Base-by-base conservation (phyloP, 1,140 invertebrate species). In the Leucophenga varia region DNA sequence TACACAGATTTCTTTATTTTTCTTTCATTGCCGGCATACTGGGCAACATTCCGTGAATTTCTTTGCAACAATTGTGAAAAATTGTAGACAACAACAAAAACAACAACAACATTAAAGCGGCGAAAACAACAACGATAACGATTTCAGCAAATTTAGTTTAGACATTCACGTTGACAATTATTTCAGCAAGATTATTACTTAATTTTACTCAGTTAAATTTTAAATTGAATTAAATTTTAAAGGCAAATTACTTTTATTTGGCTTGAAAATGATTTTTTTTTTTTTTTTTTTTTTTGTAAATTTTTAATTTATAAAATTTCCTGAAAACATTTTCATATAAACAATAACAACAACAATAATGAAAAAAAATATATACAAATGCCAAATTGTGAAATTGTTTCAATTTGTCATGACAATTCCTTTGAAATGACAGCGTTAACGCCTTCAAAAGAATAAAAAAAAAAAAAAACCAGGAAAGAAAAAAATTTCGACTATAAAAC, bases 381-480 rank as follows among this genome's bases (percentile, higher is more conserved):
- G 63, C 34, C 38, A 36, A 50, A 54, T 31, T 55, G 49, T 50
- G 59, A 67, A 67, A 67, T 67, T 67, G 59, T 67, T 63, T 67
- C 63, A 67, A 67, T 67, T 67, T 67, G 63, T 67, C 63, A 67
- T 63, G 63, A 67, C 63, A 67, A 67, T 67, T 67, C 59, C 59
- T 67, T 65, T 67, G 63, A 65, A 57, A 61, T 54, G 61, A 50
- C 43, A 47, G 56, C 43, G 51, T 53, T 41, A 43, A 30, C 38
- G 18, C 37, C 54, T 19, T 35, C 17, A 18, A n/a, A n/a, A n/a
- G n/a, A n/a, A n/a, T n/a, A n/a, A n/a, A n/a, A n/a, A n/a, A n/a
- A n/a, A n/a, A n/a, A n/a, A n/a, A n/a, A n/a, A n/a, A n/a, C n/a
- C n/a, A n/a, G n/a, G n/a, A n/a, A n/a, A n/a, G n/a, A n/a, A n/a